Evolutionary conservation across 1,140 invertebrate species (phyloP).

Genomic region (Zelostemma sp.): DNA sequence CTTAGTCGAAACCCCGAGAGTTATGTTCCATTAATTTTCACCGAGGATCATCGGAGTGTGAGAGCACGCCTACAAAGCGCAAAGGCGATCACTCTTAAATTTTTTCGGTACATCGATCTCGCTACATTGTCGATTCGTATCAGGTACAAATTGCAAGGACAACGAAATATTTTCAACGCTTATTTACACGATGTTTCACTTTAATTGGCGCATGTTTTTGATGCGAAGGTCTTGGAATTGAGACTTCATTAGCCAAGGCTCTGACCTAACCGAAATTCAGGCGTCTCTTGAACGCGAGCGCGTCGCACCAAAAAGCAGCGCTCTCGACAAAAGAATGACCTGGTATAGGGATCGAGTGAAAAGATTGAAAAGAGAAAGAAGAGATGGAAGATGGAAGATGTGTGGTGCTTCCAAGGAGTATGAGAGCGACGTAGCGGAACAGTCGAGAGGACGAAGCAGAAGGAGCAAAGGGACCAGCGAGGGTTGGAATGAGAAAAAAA

Average conservation of each 20-base stretch:
- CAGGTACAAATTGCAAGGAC: not conserved
- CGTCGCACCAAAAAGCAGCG: conserved; percentile 40
- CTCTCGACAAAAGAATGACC: conserved; percentile 58
- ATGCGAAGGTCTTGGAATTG: conserved; percentile 44
- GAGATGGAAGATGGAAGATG: conserved; percentile 19
- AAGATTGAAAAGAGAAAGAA: conserved; percentile 18
- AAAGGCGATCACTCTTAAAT: not conserved
- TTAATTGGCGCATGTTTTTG: conserved; percentile 3
- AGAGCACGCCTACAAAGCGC: too few relatives aligned
- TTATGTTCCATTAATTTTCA: too few relatives aligned
- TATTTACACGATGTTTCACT: not conserved
- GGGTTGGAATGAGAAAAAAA: conserved; percentile 56
- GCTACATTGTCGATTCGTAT: not conserved
- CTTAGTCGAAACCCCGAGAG: too few relatives aligned
- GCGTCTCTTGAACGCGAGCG: conserved; percentile 26
- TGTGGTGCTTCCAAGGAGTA: conserved; percentile 22
- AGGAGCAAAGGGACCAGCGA: conserved; percentile 18
- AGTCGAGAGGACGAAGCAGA: conserved; percentile 12
- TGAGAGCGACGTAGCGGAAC: conserved; percentile 33
- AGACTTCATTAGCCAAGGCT: conserved; percentile 60
- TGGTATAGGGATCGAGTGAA: conserved; percentile 22
- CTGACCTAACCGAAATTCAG: conserved; percentile 56
- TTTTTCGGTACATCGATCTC: not conserved
- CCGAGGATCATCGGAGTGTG: too few relatives aligned
- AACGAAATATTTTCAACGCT: not conserved